phyloP scores from a whole-genome alignment of 2,113 vertebrate genomes.

The Thryonomys swinderianus region DNA sequence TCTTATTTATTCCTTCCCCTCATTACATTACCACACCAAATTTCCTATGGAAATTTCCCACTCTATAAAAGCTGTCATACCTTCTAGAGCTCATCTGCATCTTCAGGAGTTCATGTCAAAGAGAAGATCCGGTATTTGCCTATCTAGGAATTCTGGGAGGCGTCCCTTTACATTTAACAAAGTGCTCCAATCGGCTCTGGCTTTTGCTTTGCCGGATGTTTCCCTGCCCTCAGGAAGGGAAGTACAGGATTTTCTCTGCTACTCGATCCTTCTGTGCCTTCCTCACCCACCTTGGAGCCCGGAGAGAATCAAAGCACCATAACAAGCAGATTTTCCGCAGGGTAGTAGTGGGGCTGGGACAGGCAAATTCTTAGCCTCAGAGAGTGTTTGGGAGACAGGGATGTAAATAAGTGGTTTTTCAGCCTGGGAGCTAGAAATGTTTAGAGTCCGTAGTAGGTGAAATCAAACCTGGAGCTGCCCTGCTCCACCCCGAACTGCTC shows the following conservation, averaged over 20 bases:
- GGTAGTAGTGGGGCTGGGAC: not conserved
- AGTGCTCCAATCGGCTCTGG: not conserved
- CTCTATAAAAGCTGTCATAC: too few species aligned
- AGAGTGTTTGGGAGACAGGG: not conserved
- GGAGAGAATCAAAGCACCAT: not conserved
- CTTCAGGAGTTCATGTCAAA: too few species aligned
- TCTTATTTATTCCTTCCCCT: too few species aligned
- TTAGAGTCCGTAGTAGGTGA: not conserved
- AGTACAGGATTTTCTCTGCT: not conserved
- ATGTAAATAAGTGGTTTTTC: slow-evolving; percentile 20
- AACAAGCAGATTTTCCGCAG: not conserved
- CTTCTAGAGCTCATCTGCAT: too few species aligned
- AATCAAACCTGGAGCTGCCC: too few species aligned
- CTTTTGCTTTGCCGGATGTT: not conserved
- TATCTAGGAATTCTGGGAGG: not conserved
- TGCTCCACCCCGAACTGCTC: not conserved
- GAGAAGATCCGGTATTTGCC: too few species aligned
- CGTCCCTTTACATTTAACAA: slow-evolving; percentile 3
- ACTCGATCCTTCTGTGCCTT: not conserved
- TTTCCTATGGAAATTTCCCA: too few species aligned
- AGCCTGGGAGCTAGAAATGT: slow-evolving; percentile 16
- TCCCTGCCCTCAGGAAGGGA: not conserved
- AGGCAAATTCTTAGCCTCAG: not conserved
- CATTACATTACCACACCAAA: too few species aligned
- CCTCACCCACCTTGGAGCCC: not conserved